Percentiles rank a stretch among this genome's conserved stretches.
Conservation (phyloP, 2,888 invertebrate genomes). For the Eristalis arbustorum region DNA sequence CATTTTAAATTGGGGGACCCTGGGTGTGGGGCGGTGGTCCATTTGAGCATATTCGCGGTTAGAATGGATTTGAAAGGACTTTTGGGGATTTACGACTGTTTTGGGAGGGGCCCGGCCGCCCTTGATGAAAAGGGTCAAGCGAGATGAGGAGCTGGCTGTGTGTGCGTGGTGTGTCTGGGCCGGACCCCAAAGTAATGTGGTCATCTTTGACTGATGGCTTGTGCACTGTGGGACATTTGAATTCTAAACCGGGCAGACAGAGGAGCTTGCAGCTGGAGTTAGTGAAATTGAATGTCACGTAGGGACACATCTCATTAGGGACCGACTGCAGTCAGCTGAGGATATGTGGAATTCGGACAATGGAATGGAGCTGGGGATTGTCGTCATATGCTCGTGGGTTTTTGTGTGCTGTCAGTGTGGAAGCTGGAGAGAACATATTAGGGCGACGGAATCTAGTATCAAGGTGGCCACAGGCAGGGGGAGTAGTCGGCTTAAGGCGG, state of each 20-base stretch:
- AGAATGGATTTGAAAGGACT: constrained; percentile 57
- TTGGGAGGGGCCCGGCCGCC: constrained; percentile 16
- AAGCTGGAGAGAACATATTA: neutral
- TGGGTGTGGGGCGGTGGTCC: constrained; percentile 29
- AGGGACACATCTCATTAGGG: neutral
- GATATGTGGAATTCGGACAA: neutral
- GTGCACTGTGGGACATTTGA: constrained; percentile 30
- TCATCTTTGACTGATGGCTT: constrained; percentile 53
- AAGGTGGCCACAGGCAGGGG: too few species aligned
- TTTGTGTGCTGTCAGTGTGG: neutral
- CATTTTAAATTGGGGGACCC: constrained; percentile 40
- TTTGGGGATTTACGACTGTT: constrained; percentile 42
- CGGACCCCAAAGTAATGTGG: constrained; percentile 30
- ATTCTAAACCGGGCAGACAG: neutral
- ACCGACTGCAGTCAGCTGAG: neutral
- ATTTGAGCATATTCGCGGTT: constrained; percentile 64
- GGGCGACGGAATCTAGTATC: neutral
- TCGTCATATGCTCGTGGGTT: neutral
- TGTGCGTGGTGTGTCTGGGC: constrained; percentile 21
- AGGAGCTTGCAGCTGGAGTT: neutral
- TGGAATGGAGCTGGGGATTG: neutral
- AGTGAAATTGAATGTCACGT: neutral
- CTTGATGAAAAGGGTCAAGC: constrained; percentile 55
- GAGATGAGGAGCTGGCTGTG: neutral
- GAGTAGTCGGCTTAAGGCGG: too few species aligned